Conservation (phyloP, 2,113 vertebrate genomes). For the Castor canadensis region DNA sequence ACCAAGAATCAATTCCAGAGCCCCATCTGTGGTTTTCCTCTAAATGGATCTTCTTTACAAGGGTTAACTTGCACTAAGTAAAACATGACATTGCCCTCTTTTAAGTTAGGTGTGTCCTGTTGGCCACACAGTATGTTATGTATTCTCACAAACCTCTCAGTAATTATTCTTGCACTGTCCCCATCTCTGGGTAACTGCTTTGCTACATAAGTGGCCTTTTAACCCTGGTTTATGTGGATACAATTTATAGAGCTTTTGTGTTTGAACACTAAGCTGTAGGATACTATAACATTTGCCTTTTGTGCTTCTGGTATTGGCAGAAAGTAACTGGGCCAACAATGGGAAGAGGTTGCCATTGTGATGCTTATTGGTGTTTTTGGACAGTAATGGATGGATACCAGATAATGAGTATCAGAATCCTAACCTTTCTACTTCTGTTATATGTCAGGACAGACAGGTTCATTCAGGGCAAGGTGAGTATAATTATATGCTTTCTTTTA, state of each 20-base stretch:
- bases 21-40: conserved; percentile 57
- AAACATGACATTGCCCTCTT: background rate
- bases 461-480: conserved; percentile 53
- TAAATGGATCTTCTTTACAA: conserved; percentile 25
- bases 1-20: conserved; percentile 36
- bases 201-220: background rate
- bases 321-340: background rate
- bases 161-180: background rate
- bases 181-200: background rate
- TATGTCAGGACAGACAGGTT: conserved; percentile 56
- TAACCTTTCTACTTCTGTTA: conserved; percentile 65
- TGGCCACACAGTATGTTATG: background rate
- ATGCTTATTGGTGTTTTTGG: conserved; percentile 62
- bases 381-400: conserved; percentile 64
- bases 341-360: conserved; percentile 42
- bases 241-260: background rate
- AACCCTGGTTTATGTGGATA: background rate
- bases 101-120: background rate
- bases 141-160: background rate
- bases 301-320: background rate
- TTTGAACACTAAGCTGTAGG: background rate
- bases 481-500: conserved; percentile 46
- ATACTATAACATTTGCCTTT: conserved; percentile 40
- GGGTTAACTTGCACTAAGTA: conserved; percentile 32
- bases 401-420: conserved; percentile 56